A percentile compares a stretch with the other conserved stretches of the same genome.
phyloP scores from a whole-genome alignment of 2,113 vertebrate genomes.

The Petrocephalus zakoni region DNA sequence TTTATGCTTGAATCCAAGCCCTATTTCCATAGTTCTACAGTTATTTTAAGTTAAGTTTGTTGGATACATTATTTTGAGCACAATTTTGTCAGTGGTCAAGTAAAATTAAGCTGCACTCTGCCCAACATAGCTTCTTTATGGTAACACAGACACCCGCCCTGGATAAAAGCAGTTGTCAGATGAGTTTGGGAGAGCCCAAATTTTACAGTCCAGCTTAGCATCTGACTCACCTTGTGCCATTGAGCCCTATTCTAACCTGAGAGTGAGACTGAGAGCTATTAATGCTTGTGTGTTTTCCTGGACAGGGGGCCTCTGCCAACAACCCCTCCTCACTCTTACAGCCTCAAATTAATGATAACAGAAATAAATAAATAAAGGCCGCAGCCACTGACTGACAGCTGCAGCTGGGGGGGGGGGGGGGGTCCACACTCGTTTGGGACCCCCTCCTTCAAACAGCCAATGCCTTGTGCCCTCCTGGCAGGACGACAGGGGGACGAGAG shows the following conservation, averaged over 20 bases:
- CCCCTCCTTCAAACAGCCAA: conserved; percentile 63
- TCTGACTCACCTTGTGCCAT: not conserved
- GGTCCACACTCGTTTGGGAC: conserved; percentile 61
- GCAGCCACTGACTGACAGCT: conserved; percentile 61
- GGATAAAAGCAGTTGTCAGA: not conserved
- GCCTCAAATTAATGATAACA: conserved; percentile 33
- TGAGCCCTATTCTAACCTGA: not conserved
- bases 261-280: not conserved
- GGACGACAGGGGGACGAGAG: conserved; percentile 60
- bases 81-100: not conserved
- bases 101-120: not conserved
- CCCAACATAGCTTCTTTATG: not conserved
- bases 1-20: not conserved
- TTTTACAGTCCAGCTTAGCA: not conserved
- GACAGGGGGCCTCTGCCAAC: not conserved
- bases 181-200: not conserved
- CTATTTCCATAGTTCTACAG: not conserved
- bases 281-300: not conserved
- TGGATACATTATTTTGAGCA: not conserved
- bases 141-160: not conserved
- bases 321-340: conserved; percentile 1
- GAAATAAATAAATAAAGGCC: conserved; percentile 39
- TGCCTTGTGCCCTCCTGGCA: conserved; percentile 61
- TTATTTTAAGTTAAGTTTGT: not conserved
- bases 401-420: conserved; percentile 53